A percentile compares a stretch with the other conserved stretches of the same genome.
phyloP scores from a whole-genome alignment of 2,888 invertebrate genomes.

The Odontothrips loti region DNA sequence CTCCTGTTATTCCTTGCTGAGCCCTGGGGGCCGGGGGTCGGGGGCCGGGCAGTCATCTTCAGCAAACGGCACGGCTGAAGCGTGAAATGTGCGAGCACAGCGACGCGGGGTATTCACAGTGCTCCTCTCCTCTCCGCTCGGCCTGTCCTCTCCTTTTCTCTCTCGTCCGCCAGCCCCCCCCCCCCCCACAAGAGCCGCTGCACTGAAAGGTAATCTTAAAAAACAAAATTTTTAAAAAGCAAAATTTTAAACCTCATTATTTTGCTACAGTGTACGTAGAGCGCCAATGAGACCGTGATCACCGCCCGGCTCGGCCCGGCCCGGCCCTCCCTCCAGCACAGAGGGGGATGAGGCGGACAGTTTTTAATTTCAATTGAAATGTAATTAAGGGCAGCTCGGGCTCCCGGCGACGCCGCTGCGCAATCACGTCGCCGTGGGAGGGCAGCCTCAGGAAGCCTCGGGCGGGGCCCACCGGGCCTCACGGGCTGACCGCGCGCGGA shows the following conservation, averaged over 20 bases:
- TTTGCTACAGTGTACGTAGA: too few species aligned
- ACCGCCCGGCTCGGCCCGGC: neutral
- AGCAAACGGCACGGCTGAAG: neutral
- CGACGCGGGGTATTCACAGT: neutral
- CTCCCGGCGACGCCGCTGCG: neutral
- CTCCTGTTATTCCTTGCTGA: too few species aligned
- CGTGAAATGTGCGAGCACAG: neutral
- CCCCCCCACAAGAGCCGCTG: too few species aligned
- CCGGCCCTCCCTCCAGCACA: neutral
- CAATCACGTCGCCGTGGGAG: neutral
- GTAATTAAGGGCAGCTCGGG: neutral
- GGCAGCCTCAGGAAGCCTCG: too few species aligned
- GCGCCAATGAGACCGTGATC: neutral
- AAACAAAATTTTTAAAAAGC: too few species aligned
- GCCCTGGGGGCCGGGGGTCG: too few species aligned
- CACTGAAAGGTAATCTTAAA: too few species aligned
- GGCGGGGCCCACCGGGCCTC: too few species aligned
- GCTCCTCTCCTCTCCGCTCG: neutral
- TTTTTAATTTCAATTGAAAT: constrained; percentile 24
- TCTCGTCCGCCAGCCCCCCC: too few species aligned
- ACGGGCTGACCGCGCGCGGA: neutral
- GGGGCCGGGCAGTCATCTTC: neutral
- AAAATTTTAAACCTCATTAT: too few species aligned
- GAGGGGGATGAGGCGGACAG: neutral
- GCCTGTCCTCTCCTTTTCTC: too few species aligned